phyloP scores from a whole-genome alignment of 1,140 invertebrate genomes.

The Heliothis virescens region DNA sequence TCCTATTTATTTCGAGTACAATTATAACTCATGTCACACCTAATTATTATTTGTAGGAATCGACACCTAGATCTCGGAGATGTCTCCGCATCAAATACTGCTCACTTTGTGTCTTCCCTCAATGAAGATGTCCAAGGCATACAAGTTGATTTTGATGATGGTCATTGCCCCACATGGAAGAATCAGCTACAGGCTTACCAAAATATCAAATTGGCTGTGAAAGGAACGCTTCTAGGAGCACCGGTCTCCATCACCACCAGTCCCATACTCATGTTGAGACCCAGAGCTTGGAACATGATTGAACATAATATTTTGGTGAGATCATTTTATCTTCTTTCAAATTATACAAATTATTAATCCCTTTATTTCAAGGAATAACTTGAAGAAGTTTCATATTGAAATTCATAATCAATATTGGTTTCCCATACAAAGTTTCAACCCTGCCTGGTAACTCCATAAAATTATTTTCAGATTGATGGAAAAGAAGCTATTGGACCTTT shows the following conservation, averaged over 20 bases:
- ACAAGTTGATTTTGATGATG: conserved; percentile 91
- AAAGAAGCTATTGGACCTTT: conserved; percentile 89
- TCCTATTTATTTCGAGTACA: too few species aligned
- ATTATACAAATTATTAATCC: too few species aligned
- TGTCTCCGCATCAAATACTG: conserved; percentile 87
- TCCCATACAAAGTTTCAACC: too few species aligned
- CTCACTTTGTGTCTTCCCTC: conserved; percentile 86
- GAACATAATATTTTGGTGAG: conserved; percentile 89
- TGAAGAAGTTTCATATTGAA: neutral
- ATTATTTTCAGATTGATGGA: conserved; percentile 86
- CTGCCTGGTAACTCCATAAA: too few species aligned
- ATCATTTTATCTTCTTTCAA: neutral
- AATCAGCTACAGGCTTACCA: conserved; percentile 89
- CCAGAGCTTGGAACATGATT: conserved; percentile 91
- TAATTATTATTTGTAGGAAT: conserved; percentile 69
- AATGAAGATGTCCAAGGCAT: conserved; percentile 86
- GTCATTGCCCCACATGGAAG: conserved; percentile 90
- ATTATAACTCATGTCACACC: too few species aligned
- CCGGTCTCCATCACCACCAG: conserved; percentile 83
- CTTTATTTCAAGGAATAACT: too few species aligned
- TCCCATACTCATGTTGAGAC: conserved; percentile 89
- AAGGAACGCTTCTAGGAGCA: conserved; percentile 85
- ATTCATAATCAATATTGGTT: neutral
- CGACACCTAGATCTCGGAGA: conserved; percentile 88
- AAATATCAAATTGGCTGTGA: conserved; percentile 88